Conservation (phyloP, 2,797 vertebrate species). For the Micromesistius poutassou region DNA sequence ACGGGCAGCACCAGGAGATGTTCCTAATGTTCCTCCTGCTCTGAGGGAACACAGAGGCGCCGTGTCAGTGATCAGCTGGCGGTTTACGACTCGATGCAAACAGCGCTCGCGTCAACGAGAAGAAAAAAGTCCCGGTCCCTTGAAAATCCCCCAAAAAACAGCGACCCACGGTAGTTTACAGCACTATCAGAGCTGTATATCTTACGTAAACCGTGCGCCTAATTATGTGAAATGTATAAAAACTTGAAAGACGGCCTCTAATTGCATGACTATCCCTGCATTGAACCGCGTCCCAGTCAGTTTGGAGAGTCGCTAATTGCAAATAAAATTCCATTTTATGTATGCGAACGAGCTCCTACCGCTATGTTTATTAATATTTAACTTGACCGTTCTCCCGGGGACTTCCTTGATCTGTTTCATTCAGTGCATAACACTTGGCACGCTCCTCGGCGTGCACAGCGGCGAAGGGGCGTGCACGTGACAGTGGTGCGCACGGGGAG, state of each 20-base stretch:
- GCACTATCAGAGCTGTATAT: slow-evolving; percentile 23
- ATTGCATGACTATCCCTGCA: slow-evolving; percentile 30
- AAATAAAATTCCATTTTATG: slow-evolving; percentile 38
- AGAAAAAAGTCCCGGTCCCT: slow-evolving; percentile 15
- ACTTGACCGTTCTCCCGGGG: slow-evolving; percentile 29
- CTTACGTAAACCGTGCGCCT: slow-evolving; percentile 26
- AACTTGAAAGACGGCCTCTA: slow-evolving; percentile 26
- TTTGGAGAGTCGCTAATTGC: slow-evolving; percentile 29
- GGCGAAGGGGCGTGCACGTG: neutral
- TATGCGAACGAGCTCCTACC: slow-evolving; percentile 27
- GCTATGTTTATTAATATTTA: slow-evolving; percentile 44
- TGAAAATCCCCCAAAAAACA: slow-evolving; percentile 14
- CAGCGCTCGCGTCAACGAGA: slow-evolving; percentile 16
- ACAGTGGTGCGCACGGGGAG: neutral
- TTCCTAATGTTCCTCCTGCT: neutral
- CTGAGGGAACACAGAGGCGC: neutral
- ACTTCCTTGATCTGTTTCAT: slow-evolving; percentile 26
- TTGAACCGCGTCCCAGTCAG: slow-evolving; percentile 29
- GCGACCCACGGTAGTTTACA: slow-evolving; percentile 24
- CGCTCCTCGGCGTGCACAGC: slow-evolving; percentile 2
- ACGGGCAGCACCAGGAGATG: neutral
- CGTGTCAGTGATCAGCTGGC: slow-evolving; percentile 18
- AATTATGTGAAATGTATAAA: slow-evolving; percentile 34
- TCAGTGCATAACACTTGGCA: slow-evolving; percentile 23
- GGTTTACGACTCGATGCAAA: slow-evolving; percentile 22